Evolutionary conservation across 1,140 invertebrate species (phyloP).

Genomic region (Sycophila sp.): DNA sequence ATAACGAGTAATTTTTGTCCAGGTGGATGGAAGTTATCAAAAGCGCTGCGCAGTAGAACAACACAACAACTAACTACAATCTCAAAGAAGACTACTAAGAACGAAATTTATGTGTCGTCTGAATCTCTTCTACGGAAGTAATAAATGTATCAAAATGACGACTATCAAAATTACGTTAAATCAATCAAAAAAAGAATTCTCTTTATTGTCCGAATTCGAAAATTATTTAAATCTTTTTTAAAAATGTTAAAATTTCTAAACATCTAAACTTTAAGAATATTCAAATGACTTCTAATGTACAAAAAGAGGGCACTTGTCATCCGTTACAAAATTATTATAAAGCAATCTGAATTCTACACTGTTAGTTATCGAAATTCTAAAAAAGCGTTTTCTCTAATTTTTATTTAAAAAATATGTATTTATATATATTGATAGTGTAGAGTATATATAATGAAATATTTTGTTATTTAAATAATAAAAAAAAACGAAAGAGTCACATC

Average conservation of each 20-base stretch:
- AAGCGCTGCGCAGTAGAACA: conserved; percentile 71
- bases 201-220: not conserved
- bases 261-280: not conserved
- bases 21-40: conserved; percentile 84
- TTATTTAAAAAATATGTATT: conserved; percentile 1
- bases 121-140: not conserved
- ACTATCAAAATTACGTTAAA: not conserved
- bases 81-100: conserved; percentile 20
- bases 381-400: conserved; percentile 31
- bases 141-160: not conserved
- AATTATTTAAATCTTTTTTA: not conserved
- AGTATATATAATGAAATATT: not conserved
- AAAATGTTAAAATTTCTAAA: not conserved
- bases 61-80: conserved; percentile 12
- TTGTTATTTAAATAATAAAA: not conserved
- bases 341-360: not conserved
- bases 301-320: not conserved
- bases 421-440: conserved; percentile 13
- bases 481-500: not conserved
- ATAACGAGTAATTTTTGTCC: conserved; percentile 49
- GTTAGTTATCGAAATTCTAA: conserved; percentile 23
- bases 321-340: no score
- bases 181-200: not conserved
- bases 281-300: not conserved
- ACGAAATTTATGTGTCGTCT: conserved; percentile 1